Percentiles rank a stretch among this genome's conserved stretches.
phyloP scores from a whole-genome alignment of 2,888 invertebrate species.

The Boloria selene region DNA sequence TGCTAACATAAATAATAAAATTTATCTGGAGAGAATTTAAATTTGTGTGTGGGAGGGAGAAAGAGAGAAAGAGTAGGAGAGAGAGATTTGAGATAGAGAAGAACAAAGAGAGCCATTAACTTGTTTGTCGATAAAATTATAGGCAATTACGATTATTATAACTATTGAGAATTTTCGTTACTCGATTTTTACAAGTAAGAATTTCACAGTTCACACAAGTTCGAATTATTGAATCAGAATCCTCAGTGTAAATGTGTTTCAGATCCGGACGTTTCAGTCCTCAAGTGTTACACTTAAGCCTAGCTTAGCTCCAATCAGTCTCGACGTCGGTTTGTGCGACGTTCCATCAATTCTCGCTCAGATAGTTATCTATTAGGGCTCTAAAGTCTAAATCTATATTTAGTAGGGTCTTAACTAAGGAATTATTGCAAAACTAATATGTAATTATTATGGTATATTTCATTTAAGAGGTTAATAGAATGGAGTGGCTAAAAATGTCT shows the following conservation, averaged over 20 bases:
- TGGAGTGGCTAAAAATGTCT: too few relatives aligned
- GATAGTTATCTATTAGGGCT: constrained; percentile 11
- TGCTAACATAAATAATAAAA: too few relatives aligned
- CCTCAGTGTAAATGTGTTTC: constrained; percentile 1
- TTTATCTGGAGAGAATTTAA: too few relatives aligned
- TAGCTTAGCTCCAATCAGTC: constrained; percentile 26
- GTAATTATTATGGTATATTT: too few relatives aligned
- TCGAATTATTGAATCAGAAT: neutral
- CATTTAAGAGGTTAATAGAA: too few relatives aligned
- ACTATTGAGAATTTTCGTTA: too few relatives aligned
- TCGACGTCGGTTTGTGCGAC: constrained; percentile 16
- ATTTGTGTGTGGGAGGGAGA: too few relatives aligned
- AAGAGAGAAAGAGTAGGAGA: too few relatives aligned
- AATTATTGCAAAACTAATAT: neutral
- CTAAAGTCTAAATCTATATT: constrained; percentile 6
- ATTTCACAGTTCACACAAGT: neutral
- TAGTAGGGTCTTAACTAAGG: constrained; percentile 11
- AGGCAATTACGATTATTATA: too few relatives aligned
- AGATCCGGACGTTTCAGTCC: neutral
- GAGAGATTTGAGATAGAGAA: too few relatives aligned
- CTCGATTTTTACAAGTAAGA: neutral
- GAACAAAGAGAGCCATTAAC: too few relatives aligned
- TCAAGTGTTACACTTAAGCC: constrained; percentile 16
- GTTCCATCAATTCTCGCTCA: constrained; percentile 21
- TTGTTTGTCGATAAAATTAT: too few relatives aligned